These are phyloP conservation scores for Deilephila elpenor DNA, from an alignment of 2,888 invertebrate species.

Conservation along the genomic window DNA sequence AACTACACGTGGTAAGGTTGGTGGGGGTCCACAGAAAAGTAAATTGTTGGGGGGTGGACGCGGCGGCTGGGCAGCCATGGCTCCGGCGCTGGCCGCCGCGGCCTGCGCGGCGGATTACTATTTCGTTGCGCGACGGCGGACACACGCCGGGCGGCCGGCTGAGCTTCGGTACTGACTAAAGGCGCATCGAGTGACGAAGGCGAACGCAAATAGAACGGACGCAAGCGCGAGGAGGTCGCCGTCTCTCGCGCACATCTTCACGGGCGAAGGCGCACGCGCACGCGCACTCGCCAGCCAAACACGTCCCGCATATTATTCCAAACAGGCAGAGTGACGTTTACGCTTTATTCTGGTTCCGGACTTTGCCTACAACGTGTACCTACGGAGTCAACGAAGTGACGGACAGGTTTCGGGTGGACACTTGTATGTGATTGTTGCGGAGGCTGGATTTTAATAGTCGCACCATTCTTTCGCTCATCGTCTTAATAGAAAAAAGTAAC, in stretches of 20 bases:
- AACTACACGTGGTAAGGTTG: conserved; percentile 78
- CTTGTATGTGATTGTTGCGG: conserved; percentile 61
- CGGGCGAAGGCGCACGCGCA: conserved; percentile 83
- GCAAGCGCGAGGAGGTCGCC: conserved; percentile 83
- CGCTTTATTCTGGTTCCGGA: conserved; percentile 79
- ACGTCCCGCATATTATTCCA: conserved; percentile 75
- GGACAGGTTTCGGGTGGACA: conserved; percentile 78
- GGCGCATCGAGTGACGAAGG: conserved; percentile 82
- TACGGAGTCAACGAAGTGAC: conserved; percentile 48
- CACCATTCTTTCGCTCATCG: conserved; percentile 62
- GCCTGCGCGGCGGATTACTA: conserved; percentile 72
- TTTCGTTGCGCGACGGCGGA: conserved; percentile 66
- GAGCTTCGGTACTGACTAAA: conserved; percentile 83
- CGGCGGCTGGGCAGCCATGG: conserved; percentile 82
- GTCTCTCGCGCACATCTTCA: conserved; percentile 84
- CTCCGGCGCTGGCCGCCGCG: conserved; percentile 68
- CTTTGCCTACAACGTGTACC: conserved; percentile 66
- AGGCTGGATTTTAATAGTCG: conserved; percentile 65
- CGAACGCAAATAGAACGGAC: conserved; percentile 84
- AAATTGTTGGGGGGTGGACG: conserved; percentile 80
- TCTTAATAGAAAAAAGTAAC: conserved; percentile 59
- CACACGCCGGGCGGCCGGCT: conserved; percentile 81
- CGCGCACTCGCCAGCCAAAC: conserved; percentile 81
- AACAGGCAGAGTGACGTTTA: conserved; percentile 77
- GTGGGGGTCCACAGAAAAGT: conserved; percentile 79